Base-by-base conservation (phyloP, 2,888 invertebrate species). In the Microctonus brassicae region DNA sequence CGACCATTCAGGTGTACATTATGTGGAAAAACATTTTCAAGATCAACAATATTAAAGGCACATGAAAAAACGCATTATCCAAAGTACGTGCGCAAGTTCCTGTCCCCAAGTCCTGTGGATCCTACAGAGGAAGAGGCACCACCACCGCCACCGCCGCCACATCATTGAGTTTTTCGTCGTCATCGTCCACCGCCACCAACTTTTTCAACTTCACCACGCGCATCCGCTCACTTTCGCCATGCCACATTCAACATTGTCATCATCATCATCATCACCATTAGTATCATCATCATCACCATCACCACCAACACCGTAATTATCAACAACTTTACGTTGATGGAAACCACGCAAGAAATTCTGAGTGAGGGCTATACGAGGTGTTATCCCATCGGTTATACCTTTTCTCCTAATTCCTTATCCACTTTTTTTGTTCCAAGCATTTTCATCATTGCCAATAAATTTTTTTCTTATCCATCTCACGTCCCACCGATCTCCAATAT, bases 1-100 rank as follows among this genome's bases (percentile, higher is more conserved):
- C 90, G 96, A 80, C 96, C 96, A 60, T 96, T 96, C 90, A 92
- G 95, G 82, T 96, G 96, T 89, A 92, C 93, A 75, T 90, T 96
- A 81, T 96, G 96, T 88, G 96, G 96, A 77, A 96, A 96, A 88
- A 96, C 95, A 77, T 96, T 96, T 89, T 95, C 95, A 77, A 91
- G 96, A 82, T 95, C 95, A 80, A 96, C 96, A 77, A 96, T 96
- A 88, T 89, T 96, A 80, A 96, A 96, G 89, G 96, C 96, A 81
- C 96, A 96, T 88, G 96, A 96, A 89, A 96, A 96, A 89, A 96
- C 96, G 76, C 96, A 96, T 88, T 96, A 94, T 89, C 96, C 96
- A 79, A 96, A 96, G 89, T 95, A 95, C 88, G 95, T 95, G 86
- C 92, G 95, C 83, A 95, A 95, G 90, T 95, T 94, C 90, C 90